phyloP scores from a whole-genome alignment of 2,113 vertebrate species.

The Ailuropoda melanoleuca region DNA sequence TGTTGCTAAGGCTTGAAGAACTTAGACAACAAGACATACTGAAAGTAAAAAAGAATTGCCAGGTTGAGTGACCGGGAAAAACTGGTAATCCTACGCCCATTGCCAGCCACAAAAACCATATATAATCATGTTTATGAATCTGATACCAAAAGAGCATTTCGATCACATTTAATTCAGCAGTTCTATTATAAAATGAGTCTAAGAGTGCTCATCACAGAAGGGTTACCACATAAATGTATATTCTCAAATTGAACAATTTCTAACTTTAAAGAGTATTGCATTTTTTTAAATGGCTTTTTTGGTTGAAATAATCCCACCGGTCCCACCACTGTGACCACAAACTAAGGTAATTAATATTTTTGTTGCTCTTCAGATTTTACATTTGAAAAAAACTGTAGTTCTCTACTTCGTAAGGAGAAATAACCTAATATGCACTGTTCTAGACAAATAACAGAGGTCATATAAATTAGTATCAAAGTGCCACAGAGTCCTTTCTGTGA shows the following conservation, averaged over 20 bases:
- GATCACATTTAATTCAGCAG: background rate
- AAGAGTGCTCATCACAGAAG: background rate
- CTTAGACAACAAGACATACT: background rate
- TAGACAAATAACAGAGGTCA: background rate
- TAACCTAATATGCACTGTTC: background rate
- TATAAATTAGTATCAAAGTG: background rate
- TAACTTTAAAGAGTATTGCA: conserved; percentile 22
- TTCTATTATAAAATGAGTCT: background rate
- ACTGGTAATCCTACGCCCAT: background rate
- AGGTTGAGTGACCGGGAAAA: background rate
- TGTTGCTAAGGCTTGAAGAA: background rate
- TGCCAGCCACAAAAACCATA: background rate
- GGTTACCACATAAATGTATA: background rate
- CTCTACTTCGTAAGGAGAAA: conserved; percentile 51
- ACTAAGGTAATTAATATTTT: background rate
- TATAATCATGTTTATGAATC: background rate
- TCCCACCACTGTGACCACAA: background rate
- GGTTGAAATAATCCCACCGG: background rate
- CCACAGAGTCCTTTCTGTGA: background rate
- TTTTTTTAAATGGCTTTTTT: background rate
- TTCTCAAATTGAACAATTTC: conserved; percentile 6
- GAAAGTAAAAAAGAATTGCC: conserved; percentile 45
- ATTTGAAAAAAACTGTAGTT: conserved; percentile 10
- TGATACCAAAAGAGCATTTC: background rate
- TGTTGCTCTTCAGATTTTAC: background rate